These are phyloP conservation scores for Sabatieria punctata DNA, from an alignment of 2,888 invertebrate species.

Conservation along the genomic window DNA sequence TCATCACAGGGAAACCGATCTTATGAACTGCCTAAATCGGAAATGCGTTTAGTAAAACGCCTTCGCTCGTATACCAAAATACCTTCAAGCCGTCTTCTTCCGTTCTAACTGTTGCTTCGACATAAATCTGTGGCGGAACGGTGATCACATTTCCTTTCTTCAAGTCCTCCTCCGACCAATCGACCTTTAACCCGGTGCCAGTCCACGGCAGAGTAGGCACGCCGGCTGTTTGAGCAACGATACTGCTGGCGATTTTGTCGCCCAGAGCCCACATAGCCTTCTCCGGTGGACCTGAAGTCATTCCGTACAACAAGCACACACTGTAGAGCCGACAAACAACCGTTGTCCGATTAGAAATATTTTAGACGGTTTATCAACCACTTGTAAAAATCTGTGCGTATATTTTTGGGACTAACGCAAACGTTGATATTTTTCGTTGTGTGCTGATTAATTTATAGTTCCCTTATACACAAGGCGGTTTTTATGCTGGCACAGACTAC, in stretches of 20 bases:
- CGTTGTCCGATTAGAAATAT: no score
- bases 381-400: no score
- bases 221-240: slow-evolving; percentile 93
- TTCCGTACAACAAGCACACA: no score
- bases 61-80: not conserved
- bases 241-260: slow-evolving; percentile 98
- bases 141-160: slow-evolving; percentile 51
- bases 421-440: no score
- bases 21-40: slow-evolving; percentile 62
- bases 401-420: no score
- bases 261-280: slow-evolving; percentile 98
- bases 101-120: slow-evolving; percentile 66
- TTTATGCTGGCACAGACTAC: no score
- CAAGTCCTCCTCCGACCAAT: slow-evolving; percentile 39
- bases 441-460: no score
- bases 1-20: slow-evolving; percentile 95
- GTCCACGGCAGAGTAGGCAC: slow-evolving; percentile 98
- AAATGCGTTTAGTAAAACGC: not conserved
- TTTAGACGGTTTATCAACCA: no score
- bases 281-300: slow-evolving; percentile 50
- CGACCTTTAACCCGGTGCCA: slow-evolving; percentile 42
- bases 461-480: no score
- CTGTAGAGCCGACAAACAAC: no score
- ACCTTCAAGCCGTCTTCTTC: slow-evolving; percentile 61
- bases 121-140: slow-evolving; percentile 77